Evolutionary conservation across 1,140 invertebrate species (phyloP).

Genomic region (Drosophila micromelanica): DNA sequence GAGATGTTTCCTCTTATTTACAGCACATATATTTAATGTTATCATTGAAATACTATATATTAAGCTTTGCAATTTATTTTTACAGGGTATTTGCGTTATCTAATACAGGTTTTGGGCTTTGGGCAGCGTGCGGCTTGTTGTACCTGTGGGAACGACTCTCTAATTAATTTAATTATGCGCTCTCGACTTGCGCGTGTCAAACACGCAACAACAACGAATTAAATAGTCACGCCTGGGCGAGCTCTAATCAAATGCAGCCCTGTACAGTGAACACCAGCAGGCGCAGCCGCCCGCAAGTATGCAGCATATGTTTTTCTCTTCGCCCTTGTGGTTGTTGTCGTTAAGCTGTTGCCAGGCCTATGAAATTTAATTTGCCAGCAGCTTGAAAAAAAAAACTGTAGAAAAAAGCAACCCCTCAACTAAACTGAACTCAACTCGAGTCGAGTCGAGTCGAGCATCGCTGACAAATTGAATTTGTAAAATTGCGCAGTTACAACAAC

Average conservation of each 20-base stretch:
- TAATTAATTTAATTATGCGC: slow-evolving; percentile 81
- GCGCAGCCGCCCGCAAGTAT: slow-evolving; percentile 67
- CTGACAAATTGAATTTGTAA: slow-evolving; percentile 82
- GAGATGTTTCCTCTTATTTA: too few relatives aligned
- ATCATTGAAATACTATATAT: too few relatives aligned
- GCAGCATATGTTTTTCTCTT: slow-evolving; percentile 48
- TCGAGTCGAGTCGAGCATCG: slow-evolving; percentile 38
- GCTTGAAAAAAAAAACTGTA: background rate
- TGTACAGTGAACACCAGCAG: slow-evolving; percentile 15
- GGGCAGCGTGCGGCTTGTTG: slow-evolving; percentile 27
- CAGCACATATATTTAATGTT: too few relatives aligned
- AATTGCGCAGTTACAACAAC: slow-evolving; percentile 68
- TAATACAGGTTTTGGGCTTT: background rate
- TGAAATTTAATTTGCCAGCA: slow-evolving; percentile 59
- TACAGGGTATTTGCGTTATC: slow-evolving; percentile 13
- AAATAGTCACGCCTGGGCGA: slow-evolving; percentile 71
- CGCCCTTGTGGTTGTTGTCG: slow-evolving; percentile 12
- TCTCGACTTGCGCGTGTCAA: slow-evolving; percentile 76
- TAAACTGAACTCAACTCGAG: slow-evolving; percentile 1
- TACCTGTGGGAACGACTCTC: slow-evolving; percentile 76
- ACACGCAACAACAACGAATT: slow-evolving; percentile 60
- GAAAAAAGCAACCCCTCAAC: slow-evolving; percentile 36
- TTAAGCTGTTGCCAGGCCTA: slow-evolving; percentile 62
- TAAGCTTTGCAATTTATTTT: background rate
- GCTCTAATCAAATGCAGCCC: slow-evolving; percentile 66